Evolutionary conservation across 2,888 invertebrate species (phyloP).

Genomic region (Drosophila colorata): DNA sequence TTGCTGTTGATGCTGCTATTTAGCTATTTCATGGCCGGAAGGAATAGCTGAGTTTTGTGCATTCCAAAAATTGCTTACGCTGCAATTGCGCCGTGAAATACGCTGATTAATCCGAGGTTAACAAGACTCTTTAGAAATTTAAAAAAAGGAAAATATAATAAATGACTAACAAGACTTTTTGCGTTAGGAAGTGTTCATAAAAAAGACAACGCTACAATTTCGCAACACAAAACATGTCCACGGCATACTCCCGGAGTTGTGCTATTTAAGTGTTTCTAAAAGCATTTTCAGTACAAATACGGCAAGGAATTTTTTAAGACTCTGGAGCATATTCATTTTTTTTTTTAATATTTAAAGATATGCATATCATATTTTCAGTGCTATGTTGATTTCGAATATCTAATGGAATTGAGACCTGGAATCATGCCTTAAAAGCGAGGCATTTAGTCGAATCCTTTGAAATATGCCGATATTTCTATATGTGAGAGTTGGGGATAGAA

Average conservation of each 20-base stretch:
- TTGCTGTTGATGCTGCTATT: conserved; percentile 12
- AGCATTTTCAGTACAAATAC: too few species aligned
- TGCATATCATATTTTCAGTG: too few species aligned
- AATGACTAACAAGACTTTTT: not conserved
- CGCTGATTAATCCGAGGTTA: not conserved
- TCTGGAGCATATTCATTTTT: too few species aligned
- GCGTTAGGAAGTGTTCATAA: too few species aligned
- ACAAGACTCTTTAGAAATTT: not conserved
- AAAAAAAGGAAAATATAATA: not conserved
- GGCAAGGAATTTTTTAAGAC: too few species aligned
- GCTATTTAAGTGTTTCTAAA: too few species aligned
- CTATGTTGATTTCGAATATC: not conserved
- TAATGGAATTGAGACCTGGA: not conserved
- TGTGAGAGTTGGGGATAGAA: not conserved
- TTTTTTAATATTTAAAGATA: too few species aligned
- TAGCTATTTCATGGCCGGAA: conserved; percentile 18
- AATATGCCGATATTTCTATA: conserved; percentile 24
- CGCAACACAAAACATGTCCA: too few species aligned
- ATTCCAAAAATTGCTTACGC: conserved; percentile 3
- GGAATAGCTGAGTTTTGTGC: conserved; percentile 2
- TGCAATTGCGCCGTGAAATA: not conserved
- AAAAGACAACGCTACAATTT: too few species aligned
- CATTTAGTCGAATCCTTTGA: conserved; percentile 7
- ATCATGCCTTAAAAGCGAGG: not conserved
- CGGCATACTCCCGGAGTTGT: too few species aligned